Evolutionary conservation across 2,888 invertebrate species (phyloP).

Genomic region (Drosophila prolongata): DNA sequence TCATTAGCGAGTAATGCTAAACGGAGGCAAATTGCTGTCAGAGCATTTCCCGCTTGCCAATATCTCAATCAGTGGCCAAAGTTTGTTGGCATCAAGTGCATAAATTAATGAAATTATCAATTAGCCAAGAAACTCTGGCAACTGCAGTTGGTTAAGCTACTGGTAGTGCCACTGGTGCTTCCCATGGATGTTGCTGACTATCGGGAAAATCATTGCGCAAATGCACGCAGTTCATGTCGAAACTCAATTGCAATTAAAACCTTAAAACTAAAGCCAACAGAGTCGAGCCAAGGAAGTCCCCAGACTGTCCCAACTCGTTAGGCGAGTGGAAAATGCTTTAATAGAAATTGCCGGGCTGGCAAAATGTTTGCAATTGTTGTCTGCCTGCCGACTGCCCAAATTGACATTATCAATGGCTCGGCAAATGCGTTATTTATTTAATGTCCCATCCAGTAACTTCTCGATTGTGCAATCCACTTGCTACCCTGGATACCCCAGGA

Average conservation of each 20-base stretch:
- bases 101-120: constrained; percentile 72
- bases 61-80: constrained; percentile 37
- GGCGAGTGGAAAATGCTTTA: constrained; percentile 55
- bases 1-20: constrained; percentile 52
- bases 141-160: not conserved
- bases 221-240: constrained; percentile 73
- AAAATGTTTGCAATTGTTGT: constrained; percentile 47
- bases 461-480: constrained; percentile 32
- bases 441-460: constrained; percentile 36
- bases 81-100: constrained; percentile 44
- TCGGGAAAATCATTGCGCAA: constrained; percentile 74
- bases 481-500: constrained; percentile 3
- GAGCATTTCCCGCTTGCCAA: constrained; percentile 64
- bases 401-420: constrained; percentile 56
- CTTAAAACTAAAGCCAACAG: constrained; percentile 37
- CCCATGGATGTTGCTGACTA: constrained; percentile 52
- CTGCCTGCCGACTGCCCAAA: constrained; percentile 45
- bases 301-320: constrained; percentile 50
- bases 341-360: constrained; percentile 56
- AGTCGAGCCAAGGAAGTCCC: constrained; percentile 35
- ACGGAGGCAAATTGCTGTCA: constrained; percentile 50
- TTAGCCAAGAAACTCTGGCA: constrained; percentile 45
- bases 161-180: constrained; percentile 20
- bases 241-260: constrained; percentile 73
- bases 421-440: constrained; percentile 57